Conservation (phyloP, 2,113 vertebrate genomes). For the Synchiropus splendidus region DNA sequence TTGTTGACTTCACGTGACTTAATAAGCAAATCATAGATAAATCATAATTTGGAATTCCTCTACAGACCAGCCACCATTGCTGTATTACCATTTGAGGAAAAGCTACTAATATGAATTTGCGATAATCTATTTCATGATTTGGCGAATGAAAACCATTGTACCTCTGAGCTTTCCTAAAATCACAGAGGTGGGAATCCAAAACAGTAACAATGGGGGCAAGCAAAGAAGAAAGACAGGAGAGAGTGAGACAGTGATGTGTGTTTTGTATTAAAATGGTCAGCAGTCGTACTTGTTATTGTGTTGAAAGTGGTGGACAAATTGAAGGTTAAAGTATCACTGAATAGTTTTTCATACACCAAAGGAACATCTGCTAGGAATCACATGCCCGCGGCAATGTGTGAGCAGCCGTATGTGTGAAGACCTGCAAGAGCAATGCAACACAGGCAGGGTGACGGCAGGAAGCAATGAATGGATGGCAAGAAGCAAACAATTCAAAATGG, state of each 20-base stretch:
- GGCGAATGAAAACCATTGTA: conserved; percentile 35
- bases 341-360: conserved; percentile 28
- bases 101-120: too few species aligned
- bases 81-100: too few species aligned
- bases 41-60: too few species aligned
- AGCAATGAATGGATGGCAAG: conserved; percentile 13
- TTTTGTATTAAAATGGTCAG: conserved; percentile 27
- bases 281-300: conserved; percentile 24
- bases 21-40: too few species aligned
- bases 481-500: too few species aligned
- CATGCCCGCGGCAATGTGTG: conserved; percentile 21
- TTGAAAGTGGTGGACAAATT: conserved; percentile 20
- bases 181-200: conserved; percentile 45
- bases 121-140: too few species aligned
- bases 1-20: too few species aligned
- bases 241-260: conserved; percentile 22
- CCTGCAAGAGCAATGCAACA: conserved; percentile 12
- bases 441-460: conserved; percentile 40
- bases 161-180: conserved; percentile 51
- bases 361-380: conserved; percentile 35
- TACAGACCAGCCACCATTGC: too few species aligned
- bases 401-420: conserved; percentile 30
- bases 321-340: conserved; percentile 13
- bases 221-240: conserved; percentile 7
- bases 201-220: conserved; percentile 26